Conservation (phyloP, 1,140 invertebrate species). For the Leptopilina clavipes region DNA sequence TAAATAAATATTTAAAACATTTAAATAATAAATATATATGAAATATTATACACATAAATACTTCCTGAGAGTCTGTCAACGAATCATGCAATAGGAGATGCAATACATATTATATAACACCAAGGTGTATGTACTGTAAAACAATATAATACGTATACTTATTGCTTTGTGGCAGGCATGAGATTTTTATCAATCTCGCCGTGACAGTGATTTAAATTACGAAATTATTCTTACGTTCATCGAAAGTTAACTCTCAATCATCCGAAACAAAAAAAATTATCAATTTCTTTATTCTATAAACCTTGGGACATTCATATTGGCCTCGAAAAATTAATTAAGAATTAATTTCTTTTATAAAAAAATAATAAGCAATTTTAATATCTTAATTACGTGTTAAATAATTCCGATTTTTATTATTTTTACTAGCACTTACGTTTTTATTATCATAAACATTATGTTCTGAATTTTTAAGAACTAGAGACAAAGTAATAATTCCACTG, state of each 20-base stretch:
- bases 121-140: background rate
- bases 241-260: background rate
- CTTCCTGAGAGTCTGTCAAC: conserved; percentile 13
- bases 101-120: conserved; percentile 13
- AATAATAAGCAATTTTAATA: background rate
- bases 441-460: no score
- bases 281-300: background rate
- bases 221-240: conserved; percentile 5
- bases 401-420: background rate
- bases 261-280: background rate
- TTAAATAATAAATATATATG: no score
- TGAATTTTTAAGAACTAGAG: no score
- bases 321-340: background rate
- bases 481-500: no score
- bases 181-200: conserved; percentile 14
- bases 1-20: no score
- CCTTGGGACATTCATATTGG: background rate
- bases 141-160: background rate
- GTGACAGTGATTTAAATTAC: conserved; percentile 29
- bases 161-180: background rate
- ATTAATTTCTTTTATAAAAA: background rate
- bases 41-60: background rate
- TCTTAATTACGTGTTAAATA: background rate
- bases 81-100: conserved; percentile 12
- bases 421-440: background rate